Percentiles rank a stretch among this genome's conserved stretches.
These are phyloP conservation scores for Vultur gryphus DNA, from an alignment of 2,797 vertebrate genomes.

Conservation along the genomic window DNA sequence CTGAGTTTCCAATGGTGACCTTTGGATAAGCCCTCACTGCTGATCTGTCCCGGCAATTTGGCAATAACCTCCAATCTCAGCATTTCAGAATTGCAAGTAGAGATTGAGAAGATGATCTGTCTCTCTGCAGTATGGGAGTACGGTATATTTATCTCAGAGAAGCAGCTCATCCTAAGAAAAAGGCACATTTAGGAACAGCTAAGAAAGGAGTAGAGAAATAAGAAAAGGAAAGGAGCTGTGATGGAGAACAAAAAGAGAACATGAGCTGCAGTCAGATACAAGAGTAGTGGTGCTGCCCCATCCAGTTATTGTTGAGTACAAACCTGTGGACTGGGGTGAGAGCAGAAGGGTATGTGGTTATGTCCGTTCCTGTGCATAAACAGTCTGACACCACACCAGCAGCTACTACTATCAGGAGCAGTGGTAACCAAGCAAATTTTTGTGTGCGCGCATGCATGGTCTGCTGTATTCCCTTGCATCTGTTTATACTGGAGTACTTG, in stretches of 20 bases:
- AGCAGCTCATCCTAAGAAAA: background rate
- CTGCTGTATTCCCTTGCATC: background rate
- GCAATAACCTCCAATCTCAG: background rate
- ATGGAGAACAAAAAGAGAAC: background rate
- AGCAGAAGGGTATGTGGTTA: background rate
- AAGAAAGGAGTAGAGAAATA: background rate
- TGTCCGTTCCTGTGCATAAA: background rate
- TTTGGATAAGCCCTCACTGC: background rate
- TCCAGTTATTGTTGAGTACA: background rate
- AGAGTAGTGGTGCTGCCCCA: background rate
- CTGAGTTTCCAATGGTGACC: background rate
- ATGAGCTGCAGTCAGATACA: background rate
- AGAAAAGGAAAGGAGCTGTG: background rate
- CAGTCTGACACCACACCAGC: background rate
- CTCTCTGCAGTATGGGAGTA: background rate
- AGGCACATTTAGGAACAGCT: background rate
- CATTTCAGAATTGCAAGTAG: background rate
- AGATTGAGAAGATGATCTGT: background rate
- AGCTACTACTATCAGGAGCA: background rate
- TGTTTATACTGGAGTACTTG: background rate
- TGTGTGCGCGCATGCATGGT: fast-evolving
- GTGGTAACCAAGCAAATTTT: background rate
- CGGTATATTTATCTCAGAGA: background rate
- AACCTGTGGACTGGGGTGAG: background rate
- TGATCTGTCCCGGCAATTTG: background rate